Evolutionary conservation across 2,888 invertebrate species (phyloP), one percentile per base, ranked within the genome.

Genomic region (Chalcis sispes): DNA sequence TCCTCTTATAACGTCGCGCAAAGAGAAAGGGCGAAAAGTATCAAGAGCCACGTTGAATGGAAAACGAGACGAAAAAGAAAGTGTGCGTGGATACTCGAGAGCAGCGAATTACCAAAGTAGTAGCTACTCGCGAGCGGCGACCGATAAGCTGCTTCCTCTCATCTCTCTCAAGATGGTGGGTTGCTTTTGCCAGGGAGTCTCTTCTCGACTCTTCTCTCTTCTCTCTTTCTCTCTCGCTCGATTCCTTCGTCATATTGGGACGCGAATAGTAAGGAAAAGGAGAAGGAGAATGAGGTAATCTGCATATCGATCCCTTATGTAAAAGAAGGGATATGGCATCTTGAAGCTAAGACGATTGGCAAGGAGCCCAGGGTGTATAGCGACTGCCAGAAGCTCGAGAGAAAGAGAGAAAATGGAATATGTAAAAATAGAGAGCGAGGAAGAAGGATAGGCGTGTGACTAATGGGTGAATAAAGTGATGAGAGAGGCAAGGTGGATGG

Each of bases 251-350:
- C 82, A 83, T 83, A 84, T 84, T 82, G 83, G 82, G n/a, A n/a
- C 80, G 82, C 82, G 84, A 83, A 82, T 83, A 75, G 79, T 75
- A 77, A 80, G 80, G 13, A 8, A 13, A 15, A 79, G 81, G 81
- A 82, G 83, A 82, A 80, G n/a, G n/a, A n/a, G n/a, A n/a, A n/a
- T n/a, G 80, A 81, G 82, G 82, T 82, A 84, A 85, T 85, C 83
- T 85, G 82, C 85, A 85, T 85, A 85, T 85, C 83, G 85, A 85
- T 85, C 84, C 84, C 69, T 65, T 40, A 73, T 32, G 76, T 2
- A 15, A 42, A 8, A 13, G 42, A 2, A 42, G 4, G 13, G 36
- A 8, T 42, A 15, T n/a, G 42, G 7, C 15, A 13, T 42, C 42
- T 13, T 42, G 15, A 42, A 15, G 15, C 42, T 2, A 42, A 42